Conservation (phyloP, 2,888 invertebrate species). For the Apodemia duryi region DNA sequence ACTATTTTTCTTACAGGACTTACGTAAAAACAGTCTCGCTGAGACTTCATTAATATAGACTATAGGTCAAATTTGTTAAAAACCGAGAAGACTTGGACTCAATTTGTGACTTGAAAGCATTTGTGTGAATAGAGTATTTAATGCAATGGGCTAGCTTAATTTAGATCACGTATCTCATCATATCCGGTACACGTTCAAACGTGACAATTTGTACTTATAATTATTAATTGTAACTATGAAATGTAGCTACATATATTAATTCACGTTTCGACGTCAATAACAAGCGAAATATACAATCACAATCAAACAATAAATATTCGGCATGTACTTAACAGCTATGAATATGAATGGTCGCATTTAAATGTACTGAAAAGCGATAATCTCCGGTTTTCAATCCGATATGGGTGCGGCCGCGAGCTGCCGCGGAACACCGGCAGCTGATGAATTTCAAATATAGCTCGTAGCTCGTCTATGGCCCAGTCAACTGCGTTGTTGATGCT, state of each 20-base stretch:
- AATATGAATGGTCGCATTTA: constrained; percentile 7
- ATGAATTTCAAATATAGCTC: neutral
- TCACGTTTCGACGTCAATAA: neutral
- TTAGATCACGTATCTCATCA: no score
- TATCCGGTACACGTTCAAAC: no score
- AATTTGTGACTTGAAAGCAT: no score
- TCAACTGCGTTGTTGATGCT: neutral
- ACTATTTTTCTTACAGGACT: no score
- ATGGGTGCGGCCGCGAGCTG: neutral
- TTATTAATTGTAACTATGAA: neutral
- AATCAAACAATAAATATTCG: constrained; percentile 1
- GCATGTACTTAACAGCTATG: neutral
- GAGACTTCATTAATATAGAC: no score
- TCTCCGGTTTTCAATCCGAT: neutral
- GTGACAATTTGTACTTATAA: no score
- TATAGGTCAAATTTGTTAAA: no score
- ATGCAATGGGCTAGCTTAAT: no score
- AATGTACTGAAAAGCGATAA: neutral
- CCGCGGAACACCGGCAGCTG: neutral
- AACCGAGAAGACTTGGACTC: no score
- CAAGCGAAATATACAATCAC: neutral
- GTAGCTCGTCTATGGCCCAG: neutral
- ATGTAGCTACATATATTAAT: no score
- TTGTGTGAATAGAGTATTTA: no score
- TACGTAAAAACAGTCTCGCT: no score